A percentile compares a stretch with the other conserved stretches of the same genome.
phyloP scores from a whole-genome alignment of 2,888 invertebrate species.

The Ariolimax columbianus region DNA sequence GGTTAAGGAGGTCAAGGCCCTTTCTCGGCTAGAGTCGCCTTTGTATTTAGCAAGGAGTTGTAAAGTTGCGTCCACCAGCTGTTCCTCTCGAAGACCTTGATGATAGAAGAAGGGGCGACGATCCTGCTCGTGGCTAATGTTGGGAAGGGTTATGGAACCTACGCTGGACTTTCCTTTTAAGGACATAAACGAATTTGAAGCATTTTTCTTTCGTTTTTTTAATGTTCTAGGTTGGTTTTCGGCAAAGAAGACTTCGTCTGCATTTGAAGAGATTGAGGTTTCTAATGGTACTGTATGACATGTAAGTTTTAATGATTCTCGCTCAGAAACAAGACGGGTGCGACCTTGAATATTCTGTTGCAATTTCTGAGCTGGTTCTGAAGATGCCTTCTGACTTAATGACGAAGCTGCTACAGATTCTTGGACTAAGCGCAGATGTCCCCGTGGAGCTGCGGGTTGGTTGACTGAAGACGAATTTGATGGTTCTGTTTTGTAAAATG shows the following conservation, averaged over 20 bases:
- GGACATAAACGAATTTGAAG: slow-evolving; percentile 61
- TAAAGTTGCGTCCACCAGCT: slow-evolving; percentile 68
- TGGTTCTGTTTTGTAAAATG: slow-evolving; percentile 46
- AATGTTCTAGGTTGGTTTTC: slow-evolving; percentile 4
- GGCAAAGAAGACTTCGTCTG: slow-evolving; percentile 45
- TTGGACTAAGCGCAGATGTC: not conserved
- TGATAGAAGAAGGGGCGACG: slow-evolving; percentile 74
- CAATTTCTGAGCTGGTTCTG: not conserved
- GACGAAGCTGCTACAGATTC: not conserved
- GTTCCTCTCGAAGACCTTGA: slow-evolving; percentile 68
- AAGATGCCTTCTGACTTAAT: not conserved
- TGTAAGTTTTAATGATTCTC: slow-evolving; percentile 10
- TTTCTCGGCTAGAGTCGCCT: slow-evolving; percentile 72
- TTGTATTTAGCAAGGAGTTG: slow-evolving; percentile 63
- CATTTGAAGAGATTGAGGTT: slow-evolving; percentile 26
- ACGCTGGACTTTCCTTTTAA: slow-evolving; percentile 69
- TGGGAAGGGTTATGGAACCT: slow-evolving; percentile 71
- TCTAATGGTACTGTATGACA: slow-evolving; percentile 21
- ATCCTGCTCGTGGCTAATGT: slow-evolving; percentile 68
- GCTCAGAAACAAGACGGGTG: slow-evolving; percentile 7
- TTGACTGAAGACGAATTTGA: slow-evolving; percentile 14
- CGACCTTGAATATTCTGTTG: not conserved
- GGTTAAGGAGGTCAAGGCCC: slow-evolving; percentile 76
- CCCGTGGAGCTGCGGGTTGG: not conserved
- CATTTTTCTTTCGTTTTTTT: slow-evolving; percentile 53